Evolutionary conservation across 2,113 vertebrate species (phyloP), one percentile per base, ranked within the genome.

Genomic region (Anhinga rufa): DNA sequence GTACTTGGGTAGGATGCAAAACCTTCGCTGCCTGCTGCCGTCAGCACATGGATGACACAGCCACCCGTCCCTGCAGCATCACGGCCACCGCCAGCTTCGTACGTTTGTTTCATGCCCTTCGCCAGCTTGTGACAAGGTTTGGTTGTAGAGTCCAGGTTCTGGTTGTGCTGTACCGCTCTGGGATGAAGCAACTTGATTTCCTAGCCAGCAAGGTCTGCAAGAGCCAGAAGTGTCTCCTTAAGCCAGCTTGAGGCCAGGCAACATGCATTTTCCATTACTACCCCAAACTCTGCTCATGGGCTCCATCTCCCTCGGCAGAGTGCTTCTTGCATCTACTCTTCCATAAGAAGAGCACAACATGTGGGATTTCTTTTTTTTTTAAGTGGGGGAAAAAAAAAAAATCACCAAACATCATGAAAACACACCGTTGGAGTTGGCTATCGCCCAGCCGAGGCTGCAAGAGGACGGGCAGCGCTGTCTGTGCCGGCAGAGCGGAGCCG

Each of bases 221-320:
- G 69, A 85, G 82, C 84, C 91, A 94, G 65, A 62, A 92, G n/a
- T 44, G 48, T 92, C 57, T 96, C 83, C 69, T 32, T 22, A 38
- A 89, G 81, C 52, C 91, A 61, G 69, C 87, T 4, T 17, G 38
- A 79, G 52, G 77, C 74, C 36, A 7, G 40, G 57, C 12, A 1
- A 92, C 61, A 69, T 1, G 2, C 44, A 90, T 96, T 95, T 96
- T 96, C 95, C 96, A 79, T 94, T 68, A 64, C 91, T 57, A 69
- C 82, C 93, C 69, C 78, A 72, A 46, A 31, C 71, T 71, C 74
- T 95, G 65, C 89, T 52, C 19, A 0, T 76, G 66, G 44, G 84
- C 74, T 89, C 76, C 25, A 4, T 88, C 61, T 88, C 46, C 42
- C 25, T 28, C 4, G 2, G 70, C 65, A 54, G 48, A 36, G 34